Evolutionary conservation across 2,797 vertebrate genomes (phyloP).

Genomic region (Pangasius macronema): DNA sequence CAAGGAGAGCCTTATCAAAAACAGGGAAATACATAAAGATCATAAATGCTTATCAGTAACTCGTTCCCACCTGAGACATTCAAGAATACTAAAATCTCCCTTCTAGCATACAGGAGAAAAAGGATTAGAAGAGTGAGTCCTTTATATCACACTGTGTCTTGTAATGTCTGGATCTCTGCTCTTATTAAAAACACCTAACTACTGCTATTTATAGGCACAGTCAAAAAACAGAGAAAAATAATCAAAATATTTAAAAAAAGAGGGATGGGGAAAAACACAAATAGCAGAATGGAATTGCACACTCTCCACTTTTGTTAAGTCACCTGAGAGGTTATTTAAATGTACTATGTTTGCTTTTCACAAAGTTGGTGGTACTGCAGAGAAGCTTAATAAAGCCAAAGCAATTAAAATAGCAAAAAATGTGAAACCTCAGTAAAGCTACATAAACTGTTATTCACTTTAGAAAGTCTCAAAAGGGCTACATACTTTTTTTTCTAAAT

Average conservation of each 20-base stretch:
- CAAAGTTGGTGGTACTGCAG: not conserved
- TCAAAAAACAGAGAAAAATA: not conserved
- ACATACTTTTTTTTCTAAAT: slow-evolving; percentile 6
- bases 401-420: slow-evolving; percentile 19
- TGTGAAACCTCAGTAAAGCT: not conserved
- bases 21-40: slow-evolving; percentile 33
- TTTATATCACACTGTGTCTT: slow-evolving; percentile 26
- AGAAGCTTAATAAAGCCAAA: slow-evolving; percentile 14
- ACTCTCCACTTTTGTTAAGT: not conserved
- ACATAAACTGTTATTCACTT: not conserved
- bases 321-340: not conserved
- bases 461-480: not conserved
- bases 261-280: not conserved
- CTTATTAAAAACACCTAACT: slow-evolving; percentile 30
- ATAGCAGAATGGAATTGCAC: not conserved
- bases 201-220: slow-evolving; percentile 13
- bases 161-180: slow-evolving; percentile 29
- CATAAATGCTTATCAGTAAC: slow-evolving; percentile 15
- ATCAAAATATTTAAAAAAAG: not conserved
- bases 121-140: slow-evolving; percentile 12
- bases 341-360: not conserved
- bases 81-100: slow-evolving; percentile 25
- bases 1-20: slow-evolving; percentile 13
- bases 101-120: slow-evolving; percentile 23
- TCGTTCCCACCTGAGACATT: slow-evolving; percentile 34